Base-by-base conservation (phyloP, 2,888 invertebrate species). In the Biston stratarius region DNA sequence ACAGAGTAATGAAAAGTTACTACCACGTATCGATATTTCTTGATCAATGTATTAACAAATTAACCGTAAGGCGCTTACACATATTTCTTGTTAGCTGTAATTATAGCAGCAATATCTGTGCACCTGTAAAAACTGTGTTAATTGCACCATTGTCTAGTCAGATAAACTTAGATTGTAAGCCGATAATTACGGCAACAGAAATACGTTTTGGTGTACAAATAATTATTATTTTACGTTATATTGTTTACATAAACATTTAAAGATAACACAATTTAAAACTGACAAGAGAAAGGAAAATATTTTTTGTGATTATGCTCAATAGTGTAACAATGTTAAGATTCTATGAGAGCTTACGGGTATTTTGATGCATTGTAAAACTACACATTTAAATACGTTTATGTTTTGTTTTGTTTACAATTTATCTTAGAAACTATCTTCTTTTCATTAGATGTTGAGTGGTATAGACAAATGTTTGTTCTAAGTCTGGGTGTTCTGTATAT, bases 21-120 rank as follows among this genome's bases (percentile, higher is more conserved):
- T 61, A 40, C 49, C 52, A 58, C 36, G 58, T 48, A 59, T 65
- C 51, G 67, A 69, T 58, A 67, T 73, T 75, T 67, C 71, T 75
- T 86, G 88, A 88, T 88, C 85, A 83, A 87, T 87, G 82, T 77
- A 79, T 83, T 77, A 74, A 72, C 73, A 77, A 75, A 74, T 80
- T 87, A 85, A 85, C 85, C 83, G 78, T 65, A 73, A 73, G 75
- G 77, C 63, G 77, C 77, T 76, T 74, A 62, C 15, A 72, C 64
- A 58, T 58, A 66, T 63, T 67, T 56, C 62, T 60, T 64, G 70
- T 70, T 71, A 67, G 44, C 61, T 71, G 64, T 51, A 64, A 75
- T 71, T 74, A 61, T 65, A 53, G 12, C 53, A 42, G 42, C 15
- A 38, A 48, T 48, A 42, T 60, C 14, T 49, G 14, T 51, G 60